A percentile compares a stretch with the other conserved stretches of the same genome.
These are phyloP conservation scores for Hiodon alosoides DNA, from an alignment of 2,113 vertebrate species.

Conservation along the genomic window DNA sequence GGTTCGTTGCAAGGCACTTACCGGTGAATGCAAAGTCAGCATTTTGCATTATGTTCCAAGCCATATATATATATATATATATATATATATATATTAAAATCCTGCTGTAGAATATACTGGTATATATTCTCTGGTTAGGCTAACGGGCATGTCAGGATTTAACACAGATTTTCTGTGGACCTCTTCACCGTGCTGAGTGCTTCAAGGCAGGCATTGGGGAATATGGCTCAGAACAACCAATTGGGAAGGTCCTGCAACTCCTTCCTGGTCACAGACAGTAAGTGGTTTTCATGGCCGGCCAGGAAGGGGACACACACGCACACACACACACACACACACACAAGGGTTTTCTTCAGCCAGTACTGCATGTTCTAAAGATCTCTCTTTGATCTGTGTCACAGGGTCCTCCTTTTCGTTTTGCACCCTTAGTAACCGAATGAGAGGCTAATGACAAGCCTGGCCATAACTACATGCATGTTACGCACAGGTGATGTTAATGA, in stretches of 20 bases:
- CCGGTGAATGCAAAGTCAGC: background rate
- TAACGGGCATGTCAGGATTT: no score
- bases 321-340: background rate
- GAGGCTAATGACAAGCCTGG: no score
- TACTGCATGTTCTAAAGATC: background rate
- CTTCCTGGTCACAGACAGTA: slow-evolving; percentile 11
- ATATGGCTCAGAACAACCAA: background rate
- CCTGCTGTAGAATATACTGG: no score
- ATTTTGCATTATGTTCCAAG: background rate
- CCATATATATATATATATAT: no score
- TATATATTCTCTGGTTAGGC: no score
- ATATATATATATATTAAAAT: no score
- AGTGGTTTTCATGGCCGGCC: background rate
- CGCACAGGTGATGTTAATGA: no score
- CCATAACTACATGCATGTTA: no score
- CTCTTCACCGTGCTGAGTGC: background rate
- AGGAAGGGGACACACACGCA: background rate
- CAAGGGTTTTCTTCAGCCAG: background rate
- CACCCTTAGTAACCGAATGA: background rate
- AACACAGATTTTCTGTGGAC: background rate
- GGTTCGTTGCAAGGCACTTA: background rate
- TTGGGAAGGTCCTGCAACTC: background rate
- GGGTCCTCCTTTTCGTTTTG: background rate
- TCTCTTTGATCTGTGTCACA: background rate
- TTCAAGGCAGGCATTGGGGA: background rate